Evolutionary conservation across 2,797 vertebrate genomes (phyloP), one percentile per base, ranked within the genome.

Genomic region (Sebastes kiyomatsui): DNA sequence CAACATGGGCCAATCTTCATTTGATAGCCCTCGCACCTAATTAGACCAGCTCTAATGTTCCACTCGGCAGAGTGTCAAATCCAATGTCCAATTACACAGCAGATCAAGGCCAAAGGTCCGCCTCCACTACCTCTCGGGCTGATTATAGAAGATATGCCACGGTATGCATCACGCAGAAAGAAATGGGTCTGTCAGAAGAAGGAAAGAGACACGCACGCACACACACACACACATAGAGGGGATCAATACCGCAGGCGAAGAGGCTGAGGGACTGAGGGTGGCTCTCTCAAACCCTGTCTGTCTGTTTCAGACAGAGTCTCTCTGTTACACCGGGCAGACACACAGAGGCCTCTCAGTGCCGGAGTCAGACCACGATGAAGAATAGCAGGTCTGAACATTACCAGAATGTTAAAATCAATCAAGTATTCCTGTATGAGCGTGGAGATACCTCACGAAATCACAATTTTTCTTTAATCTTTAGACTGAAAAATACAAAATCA

Each of bases 11-110:
- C 90, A 90, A 94, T 94, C 93, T 91, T 90, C 85, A 87, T 87
- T 92, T 95, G 94, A 96, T 93, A 93, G 92, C 93, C 90, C 90
- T 92, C 85, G 81, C 92, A 92, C 89, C 92, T 95, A 96, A 96
- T 95, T 96, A 96, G 94, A 88, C 89, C 84, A 38, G 81, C 86
- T 93, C 93, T 95, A 95, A 95, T 96, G 95, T 95, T 96, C 94
- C 90, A 94, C 91, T 95, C 92, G 84, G 84, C 92, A 70, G 90
- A 94, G 92, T 94, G 94, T 95, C 95, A 95, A 95, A 95, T 89
- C 85, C 91, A 88, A 85, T 90, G 93, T 94, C 95, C 95, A 96
- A 96, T 96, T 96, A 96, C 90, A 94, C 88, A 81, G 88, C 90
- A 89, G 92, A 96, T 94, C 92, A 93, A 92, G 92, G 94, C 91